These are phyloP conservation scores for Fopius arisanus DNA, from an alignment of 1,140 invertebrate genomes.

Conservation along the genomic window DNA sequence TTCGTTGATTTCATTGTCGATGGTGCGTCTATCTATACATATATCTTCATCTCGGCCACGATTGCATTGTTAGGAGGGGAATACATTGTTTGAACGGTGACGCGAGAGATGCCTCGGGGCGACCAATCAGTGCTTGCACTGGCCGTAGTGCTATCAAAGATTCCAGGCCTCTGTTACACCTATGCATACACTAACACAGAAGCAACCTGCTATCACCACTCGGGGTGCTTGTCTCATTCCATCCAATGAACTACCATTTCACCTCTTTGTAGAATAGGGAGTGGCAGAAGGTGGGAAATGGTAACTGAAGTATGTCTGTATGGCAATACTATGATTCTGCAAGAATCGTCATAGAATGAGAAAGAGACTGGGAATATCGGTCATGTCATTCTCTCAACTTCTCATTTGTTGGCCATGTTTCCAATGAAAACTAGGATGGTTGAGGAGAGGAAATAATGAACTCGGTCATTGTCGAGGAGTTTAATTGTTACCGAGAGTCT, in stretches of 20 bases:
- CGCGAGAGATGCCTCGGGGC: conserved; percentile 37
- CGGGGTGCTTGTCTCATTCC: not conserved
- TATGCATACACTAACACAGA: not conserved
- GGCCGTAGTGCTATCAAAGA: conserved; percentile 30
- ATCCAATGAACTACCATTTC: not conserved
- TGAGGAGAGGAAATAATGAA: not conserved
- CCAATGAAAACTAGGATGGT: not conserved
- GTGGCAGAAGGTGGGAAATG: not conserved
- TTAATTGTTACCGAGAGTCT: not conserved
- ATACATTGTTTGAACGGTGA: conserved; percentile 54
- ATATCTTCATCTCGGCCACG: conserved; percentile 52
- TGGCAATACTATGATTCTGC: not conserved
- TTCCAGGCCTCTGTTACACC: conserved; percentile 14
- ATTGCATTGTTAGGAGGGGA: conserved; percentile 53
- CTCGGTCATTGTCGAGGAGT: not conserved
- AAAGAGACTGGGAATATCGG: not conserved
- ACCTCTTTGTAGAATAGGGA: not conserved
- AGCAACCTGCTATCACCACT: not conserved
- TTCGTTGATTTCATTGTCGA: conserved; percentile 2
- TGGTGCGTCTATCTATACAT: conserved; percentile 20
- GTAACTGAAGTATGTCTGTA: not conserved
- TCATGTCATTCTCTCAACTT: not conserved
- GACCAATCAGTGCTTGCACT: conserved; percentile 35
- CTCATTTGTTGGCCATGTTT: not conserved
- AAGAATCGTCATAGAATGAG: conserved; percentile 11